Evolutionary conservation across 1,140 invertebrate genomes (phyloP).

Genomic region (Musca vetustissima): DNA sequence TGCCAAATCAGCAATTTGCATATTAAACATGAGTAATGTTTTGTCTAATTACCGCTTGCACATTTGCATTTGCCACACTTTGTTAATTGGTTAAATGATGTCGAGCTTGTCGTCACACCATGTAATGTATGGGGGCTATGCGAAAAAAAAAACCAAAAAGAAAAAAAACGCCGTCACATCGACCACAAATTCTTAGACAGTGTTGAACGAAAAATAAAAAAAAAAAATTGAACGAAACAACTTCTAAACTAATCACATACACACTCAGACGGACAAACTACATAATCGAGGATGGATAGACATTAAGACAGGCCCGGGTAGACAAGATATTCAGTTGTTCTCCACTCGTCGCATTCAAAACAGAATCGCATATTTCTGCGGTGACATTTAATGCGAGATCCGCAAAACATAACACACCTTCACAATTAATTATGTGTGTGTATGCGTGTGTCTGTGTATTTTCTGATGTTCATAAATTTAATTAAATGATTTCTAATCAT

Average conservation of each 20-base stretch:
- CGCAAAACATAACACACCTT: conserved; percentile 6
- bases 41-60: conserved; percentile 23
- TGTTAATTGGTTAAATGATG: conserved; percentile 24
- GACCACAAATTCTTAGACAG: conserved; percentile 11
- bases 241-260: neutral
- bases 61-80: conserved; percentile 21
- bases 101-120: conserved; percentile 20
- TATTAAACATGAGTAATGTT: conserved; percentile 24
- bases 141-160: neutral
- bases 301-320: neutral
- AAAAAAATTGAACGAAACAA: neutral
- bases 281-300: too few relatives aligned
- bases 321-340: neutral
- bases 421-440: conserved; percentile 18
- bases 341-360: too few relatives aligned
- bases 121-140: conserved; percentile 8
- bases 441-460: too few relatives aligned
- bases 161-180: neutral
- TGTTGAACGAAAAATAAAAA: neutral
- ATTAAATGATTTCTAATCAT: conserved; percentile 18
- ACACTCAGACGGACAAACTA: neutral
- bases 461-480: conserved; percentile 15
- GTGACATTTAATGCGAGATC: too few relatives aligned
- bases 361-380: too few relatives aligned
- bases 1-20: conserved; percentile 13